These are phyloP conservation scores for Nannoperca obscura DNA, from an alignment of 2,797 vertebrate species.

Conservation along the genomic window DNA sequence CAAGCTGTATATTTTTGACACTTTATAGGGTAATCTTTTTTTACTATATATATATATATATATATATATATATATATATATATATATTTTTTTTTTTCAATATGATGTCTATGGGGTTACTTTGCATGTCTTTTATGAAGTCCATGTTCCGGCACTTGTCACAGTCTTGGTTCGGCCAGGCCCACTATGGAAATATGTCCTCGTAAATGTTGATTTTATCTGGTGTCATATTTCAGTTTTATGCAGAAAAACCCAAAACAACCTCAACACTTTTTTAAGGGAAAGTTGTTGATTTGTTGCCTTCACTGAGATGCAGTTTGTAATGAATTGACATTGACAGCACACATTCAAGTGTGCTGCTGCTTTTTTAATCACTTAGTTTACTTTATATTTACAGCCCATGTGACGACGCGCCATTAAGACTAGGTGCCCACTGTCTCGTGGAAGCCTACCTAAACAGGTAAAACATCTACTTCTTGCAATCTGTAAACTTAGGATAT, in stretches of 20 bases:
- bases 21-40: no score
- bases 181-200: conserved; percentile 3
- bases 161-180: background rate
- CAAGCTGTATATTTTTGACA: no score
- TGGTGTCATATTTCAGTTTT: background rate
- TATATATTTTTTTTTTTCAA: no score
- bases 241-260: conserved; percentile 11
- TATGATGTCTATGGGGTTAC: background rate
- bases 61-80: no score
- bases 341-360: background rate
- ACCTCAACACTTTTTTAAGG: background rate
- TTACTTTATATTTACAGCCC: conserved; percentile 5
- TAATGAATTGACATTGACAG: background rate
- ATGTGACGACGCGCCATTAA: conserved; percentile 3
- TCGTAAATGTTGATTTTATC: background rate
- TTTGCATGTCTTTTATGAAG: conserved; percentile 13
- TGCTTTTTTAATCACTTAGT: background rate
- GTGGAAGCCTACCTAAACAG: conserved; percentile 17
- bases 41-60: no score
- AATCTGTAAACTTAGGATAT: background rate
- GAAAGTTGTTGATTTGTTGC: background rate
- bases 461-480: conserved; percentile 3
- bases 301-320: background rate
- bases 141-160: background rate
- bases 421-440: background rate